phyloP scores from a whole-genome alignment of 1,140 invertebrate genomes.

The Neodiprion pinetum region DNA sequence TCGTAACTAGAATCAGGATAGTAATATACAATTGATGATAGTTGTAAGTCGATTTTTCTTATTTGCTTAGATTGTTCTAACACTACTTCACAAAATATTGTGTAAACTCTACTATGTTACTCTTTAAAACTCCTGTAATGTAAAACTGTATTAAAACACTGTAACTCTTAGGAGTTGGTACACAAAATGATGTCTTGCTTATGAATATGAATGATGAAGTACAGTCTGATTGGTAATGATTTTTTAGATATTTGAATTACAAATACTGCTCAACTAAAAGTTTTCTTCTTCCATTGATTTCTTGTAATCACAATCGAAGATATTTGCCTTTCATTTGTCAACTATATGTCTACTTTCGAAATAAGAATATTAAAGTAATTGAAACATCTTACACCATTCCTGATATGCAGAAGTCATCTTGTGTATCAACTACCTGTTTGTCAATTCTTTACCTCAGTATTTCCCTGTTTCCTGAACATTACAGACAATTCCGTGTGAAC shows the following conservation, averaged over 20 bases:
- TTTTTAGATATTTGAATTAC: too few species aligned
- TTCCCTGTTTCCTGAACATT: not conserved
- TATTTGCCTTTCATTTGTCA: constrained; percentile 2
- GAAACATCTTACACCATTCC: too few species aligned
- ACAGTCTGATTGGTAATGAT: too few species aligned
- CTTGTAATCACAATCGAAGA: not conserved
- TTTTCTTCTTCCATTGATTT: not conserved
- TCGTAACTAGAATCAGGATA: too few species aligned
- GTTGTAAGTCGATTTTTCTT: not conserved
- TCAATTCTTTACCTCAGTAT: constrained; percentile 1
- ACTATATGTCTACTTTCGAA: not conserved
- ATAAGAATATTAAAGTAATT: not conserved
- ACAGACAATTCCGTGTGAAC: not conserved
- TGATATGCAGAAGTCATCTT: not conserved
- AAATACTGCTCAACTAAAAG: too few species aligned
- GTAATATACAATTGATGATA: not conserved
- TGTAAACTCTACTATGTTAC: not conserved
- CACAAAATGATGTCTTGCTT: not conserved
- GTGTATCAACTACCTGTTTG: constrained; percentile 1
- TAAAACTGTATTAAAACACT: not conserved
- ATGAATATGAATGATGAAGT: not conserved
- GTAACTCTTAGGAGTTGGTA: not conserved
- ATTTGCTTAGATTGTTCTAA: not conserved
- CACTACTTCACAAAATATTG: not conserved
- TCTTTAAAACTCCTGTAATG: not conserved